Evolutionary conservation across 2,113 vertebrate genomes (phyloP), one percentile per base, ranked within the genome.

Genomic region (Clarias gariepinus): DNA sequence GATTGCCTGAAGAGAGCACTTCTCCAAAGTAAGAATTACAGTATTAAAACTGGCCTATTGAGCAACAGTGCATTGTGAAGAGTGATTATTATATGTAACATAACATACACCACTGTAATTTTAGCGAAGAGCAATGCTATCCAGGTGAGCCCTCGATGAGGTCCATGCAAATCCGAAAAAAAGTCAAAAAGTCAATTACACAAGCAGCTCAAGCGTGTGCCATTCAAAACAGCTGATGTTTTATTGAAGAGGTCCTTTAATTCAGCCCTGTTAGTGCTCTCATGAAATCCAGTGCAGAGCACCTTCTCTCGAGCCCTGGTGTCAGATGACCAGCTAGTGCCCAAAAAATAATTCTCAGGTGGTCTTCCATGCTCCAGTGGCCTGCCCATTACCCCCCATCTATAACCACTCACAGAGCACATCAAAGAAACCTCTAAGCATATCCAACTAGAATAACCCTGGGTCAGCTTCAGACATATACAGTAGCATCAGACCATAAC

Each of bases 301-400:
- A 92, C 93, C 93, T 94, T 93, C 93, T 93, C 92, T 87, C 87
- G 93, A 93, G 92, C 92, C 89, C 88, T 91, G 93, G 94, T 94
- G 93, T 95, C 94, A 94, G 93, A 92, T 95, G 92, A 95, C 93
- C 93, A 93, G 91, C 92, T 91, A 93, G 93, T 94, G 93, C 93
- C 94, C 93, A 94, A 95, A 88, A 95, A 94, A 95, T 93, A 94
- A 94, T 94, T 95, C 95, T 95, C 95, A 95, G 95, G 95, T 95
- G 95, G 94, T 95, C 95, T 92, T 92, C 92, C 93, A 93, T 92
- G 94, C 93, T 94, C 91, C 92, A 95, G 90, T 94, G 92, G 91
- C 89, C 94, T 93, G 93, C 91, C 94, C 93, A 93, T 95, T 94
- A 93, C 93, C 91, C 91, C 91, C 91, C 84, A 85, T 74, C 82